Evolutionary conservation across 1,140 invertebrate species (phyloP).

Genomic region (Apis cerana): DNA sequence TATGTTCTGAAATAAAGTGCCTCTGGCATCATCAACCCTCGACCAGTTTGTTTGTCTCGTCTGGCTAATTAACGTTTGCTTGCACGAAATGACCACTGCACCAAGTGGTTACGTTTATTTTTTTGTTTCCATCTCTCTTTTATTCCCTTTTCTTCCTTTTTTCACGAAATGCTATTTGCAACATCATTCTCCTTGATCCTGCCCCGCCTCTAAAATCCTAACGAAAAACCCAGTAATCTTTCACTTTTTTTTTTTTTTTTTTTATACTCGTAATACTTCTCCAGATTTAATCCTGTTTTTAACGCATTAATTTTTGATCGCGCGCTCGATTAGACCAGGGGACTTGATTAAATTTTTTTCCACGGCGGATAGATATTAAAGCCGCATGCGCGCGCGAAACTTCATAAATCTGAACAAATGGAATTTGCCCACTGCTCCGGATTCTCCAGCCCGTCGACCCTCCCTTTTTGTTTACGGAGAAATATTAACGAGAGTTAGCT

Average conservation of each 20-base stretch:
- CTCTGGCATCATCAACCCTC: constrained; percentile 5
- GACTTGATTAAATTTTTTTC: constrained; percentile 41
- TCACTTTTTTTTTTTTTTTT: too few species aligned
- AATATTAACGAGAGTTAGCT: constrained; percentile 42
- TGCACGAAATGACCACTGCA: neutral
- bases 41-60: neutral
- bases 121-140: too few species aligned
- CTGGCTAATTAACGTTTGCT: constrained; percentile 36
- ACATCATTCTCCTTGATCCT: neutral
- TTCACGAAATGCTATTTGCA: neutral
- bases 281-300: constrained; percentile 11
- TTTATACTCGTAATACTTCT: neutral
- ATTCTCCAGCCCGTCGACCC: neutral
- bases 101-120: neutral
- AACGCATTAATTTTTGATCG: constrained; percentile 27
- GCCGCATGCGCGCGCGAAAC: neutral
- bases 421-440: neutral
- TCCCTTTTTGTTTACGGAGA: constrained; percentile 30
- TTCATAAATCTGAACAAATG: constrained; percentile 41
- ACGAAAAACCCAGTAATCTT: neutral
- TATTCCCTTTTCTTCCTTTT: neutral
- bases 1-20: constrained; percentile 22
- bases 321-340: constrained; percentile 8
- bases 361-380: constrained; percentile 16
- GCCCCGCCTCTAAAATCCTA: neutral